Percentiles rank a stretch among this genome's conserved stretches.
Evolutionary conservation across 2,113 vertebrate genomes (phyloP).

Genomic region (Cnemophilus loriae): DNA sequence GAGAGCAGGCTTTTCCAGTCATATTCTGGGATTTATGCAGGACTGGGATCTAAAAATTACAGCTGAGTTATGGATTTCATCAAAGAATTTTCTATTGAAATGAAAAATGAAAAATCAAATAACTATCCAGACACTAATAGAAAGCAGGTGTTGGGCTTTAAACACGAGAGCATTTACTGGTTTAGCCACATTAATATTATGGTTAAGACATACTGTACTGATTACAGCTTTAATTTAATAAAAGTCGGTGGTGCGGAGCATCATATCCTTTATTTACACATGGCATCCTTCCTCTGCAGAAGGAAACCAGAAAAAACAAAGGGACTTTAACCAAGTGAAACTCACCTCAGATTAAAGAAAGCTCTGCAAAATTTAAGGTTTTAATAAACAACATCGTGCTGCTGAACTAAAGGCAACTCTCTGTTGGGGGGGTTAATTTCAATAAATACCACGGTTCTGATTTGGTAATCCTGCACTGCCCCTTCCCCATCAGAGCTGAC

Average conservation of each 20-base stretch:
- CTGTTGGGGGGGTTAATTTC: fast-evolving
- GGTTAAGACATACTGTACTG: slow-evolving; percentile 34
- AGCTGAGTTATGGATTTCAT: slow-evolving; percentile 14
- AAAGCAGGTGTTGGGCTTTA: slow-evolving; percentile 43
- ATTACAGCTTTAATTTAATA: slow-evolving; percentile 54
- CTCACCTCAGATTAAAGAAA: neutral
- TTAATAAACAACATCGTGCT: neutral
- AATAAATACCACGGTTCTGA: neutral
- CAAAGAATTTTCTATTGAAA: slow-evolving; percentile 22
- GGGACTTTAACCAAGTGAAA: neutral
- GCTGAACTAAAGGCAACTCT: neutral
- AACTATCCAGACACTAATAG: neutral
- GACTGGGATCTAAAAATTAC: neutral
- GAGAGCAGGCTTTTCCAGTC: neutral
- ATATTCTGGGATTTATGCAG: neutral
- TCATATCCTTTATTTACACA: slow-evolving; percentile 13
- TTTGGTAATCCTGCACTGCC: no score
- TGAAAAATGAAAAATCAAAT: slow-evolving; percentile 16
- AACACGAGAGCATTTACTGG: neutral
- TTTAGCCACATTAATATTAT: slow-evolving; percentile 38
- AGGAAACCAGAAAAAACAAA: neutral
- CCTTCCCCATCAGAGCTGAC: neutral
- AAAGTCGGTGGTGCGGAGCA: neutral
- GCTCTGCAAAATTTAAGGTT: neutral
- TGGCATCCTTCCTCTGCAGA: neutral